Base-by-base conservation (phyloP, 2,113 vertebrate species). In the Rhinolophus sinicus region DNA sequence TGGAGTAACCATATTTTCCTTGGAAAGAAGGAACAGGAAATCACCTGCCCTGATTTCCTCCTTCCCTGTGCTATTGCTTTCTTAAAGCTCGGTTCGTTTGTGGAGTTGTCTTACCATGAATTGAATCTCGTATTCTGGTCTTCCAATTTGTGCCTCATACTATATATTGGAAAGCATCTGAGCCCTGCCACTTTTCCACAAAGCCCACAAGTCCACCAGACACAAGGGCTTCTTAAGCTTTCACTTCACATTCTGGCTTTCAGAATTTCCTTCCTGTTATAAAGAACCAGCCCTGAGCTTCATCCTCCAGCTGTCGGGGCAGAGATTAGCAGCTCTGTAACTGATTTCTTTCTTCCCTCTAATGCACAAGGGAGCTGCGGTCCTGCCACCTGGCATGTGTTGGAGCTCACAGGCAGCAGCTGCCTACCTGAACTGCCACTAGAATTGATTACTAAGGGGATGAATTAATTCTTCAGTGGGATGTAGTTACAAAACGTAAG, bases 261-360 rank as follows among this genome's bases (percentile, higher is more conserved):
- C 64, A 96, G 44, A 95, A 96, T 95, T 96, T 98, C 95, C 97
- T 97, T 97, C 94, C 96, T 96, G 90, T 97, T 95, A 40, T 1
- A 88, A 85, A 91, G 88, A 94, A 90, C 56, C 56, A 86, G 72
- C 47, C 7, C 30, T 65, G 73, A 95, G 77, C 82, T 94, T 90
- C 96, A 78, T 96, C 77, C 83, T 97, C 97, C 97, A 97, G 96
- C 97, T 98, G 97, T 93, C 33, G 22, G 52, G 87, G 64, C 84
- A 95, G 93, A 94, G 82, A 96, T 97, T 97, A 97, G 94, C 92
- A 67, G 65, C 78, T 72, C 81, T 94, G 3, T 92, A 97, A 97
- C 96, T 87, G 88, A 93, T 97, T 97, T 97, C 91, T 62, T 97
- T 93, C 96, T 97, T 97, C 78, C 93, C 33, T 19, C 38, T 86